Evolutionary conservation across 2,888 invertebrate genomes (phyloP).

Genomic region (Onthophagus sagittarius): DNA sequence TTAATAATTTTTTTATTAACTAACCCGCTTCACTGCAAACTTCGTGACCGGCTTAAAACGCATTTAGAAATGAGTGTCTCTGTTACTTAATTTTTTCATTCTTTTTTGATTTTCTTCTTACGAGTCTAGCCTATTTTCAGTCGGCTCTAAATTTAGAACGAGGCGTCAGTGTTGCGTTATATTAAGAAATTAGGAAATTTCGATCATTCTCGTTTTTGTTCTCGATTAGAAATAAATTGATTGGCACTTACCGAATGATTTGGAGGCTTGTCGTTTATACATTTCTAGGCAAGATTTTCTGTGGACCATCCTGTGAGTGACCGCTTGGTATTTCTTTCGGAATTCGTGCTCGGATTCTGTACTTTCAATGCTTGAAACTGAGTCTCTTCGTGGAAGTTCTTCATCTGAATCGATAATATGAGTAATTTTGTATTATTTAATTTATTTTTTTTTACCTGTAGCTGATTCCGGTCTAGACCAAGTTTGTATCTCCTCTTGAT

Average conservation of each 20-base stretch:
- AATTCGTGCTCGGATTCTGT: slow-evolving; percentile 86
- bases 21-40: background rate
- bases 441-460: slow-evolving; percentile 6
- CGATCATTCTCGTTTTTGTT: background rate
- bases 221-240: background rate
- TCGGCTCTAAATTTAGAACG: background rate
- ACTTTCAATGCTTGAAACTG: slow-evolving; percentile 49
- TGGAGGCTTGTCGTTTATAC: slow-evolving; percentile 78
- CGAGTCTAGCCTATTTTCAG: background rate
- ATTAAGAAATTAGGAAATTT: background rate
- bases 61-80: background rate
- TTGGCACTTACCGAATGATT: slow-evolving; percentile 71
- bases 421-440: background rate
- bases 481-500: slow-evolving; percentile 63
- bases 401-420: slow-evolving; percentile 36
- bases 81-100: background rate
- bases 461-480: slow-evolving; percentile 55
- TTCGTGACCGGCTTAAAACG: background rate
- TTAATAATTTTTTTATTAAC: background rate
- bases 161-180: background rate
- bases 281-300: slow-evolving; percentile 86
- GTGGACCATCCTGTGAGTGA: slow-evolving; percentile 86
- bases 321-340: slow-evolving; percentile 77
- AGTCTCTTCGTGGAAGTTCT: slow-evolving; percentile 52
- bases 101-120: background rate